Conservation (phyloP, 2,113 vertebrate species). For the Hippoglossus stenolepis region DNA sequence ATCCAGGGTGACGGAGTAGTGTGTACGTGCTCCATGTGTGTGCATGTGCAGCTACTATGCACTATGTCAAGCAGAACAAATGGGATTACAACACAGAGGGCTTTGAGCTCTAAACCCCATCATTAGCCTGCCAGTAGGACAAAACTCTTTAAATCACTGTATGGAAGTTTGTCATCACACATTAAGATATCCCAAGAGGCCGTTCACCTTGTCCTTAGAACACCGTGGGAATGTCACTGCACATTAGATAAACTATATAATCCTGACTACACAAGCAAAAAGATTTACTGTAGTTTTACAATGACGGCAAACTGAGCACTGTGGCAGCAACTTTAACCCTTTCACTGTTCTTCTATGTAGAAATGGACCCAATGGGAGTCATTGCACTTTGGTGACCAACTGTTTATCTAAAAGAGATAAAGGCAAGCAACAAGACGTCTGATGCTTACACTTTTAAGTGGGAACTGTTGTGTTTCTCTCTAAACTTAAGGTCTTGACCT, state of each 20-base stretch:
- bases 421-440: not conserved
- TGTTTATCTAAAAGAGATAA: no score
- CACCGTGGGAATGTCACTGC: not conserved
- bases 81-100: conserved; percentile 35
- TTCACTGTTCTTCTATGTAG: no score
- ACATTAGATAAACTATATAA: not conserved
- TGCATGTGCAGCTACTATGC: conserved; percentile 5
- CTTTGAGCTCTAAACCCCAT: not conserved
- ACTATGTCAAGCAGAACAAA: conserved; percentile 40
- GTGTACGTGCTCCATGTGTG: not conserved
- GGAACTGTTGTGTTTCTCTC: no score
- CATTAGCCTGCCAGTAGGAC: not conserved
- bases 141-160: conserved; percentile 8
- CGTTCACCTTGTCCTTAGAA: not conserved
- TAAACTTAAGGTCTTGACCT: no score
- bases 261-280: not conserved
- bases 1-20: conserved; percentile 14
- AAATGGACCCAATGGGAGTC: no score
- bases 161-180: conserved; percentile 6
- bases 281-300: not conserved
- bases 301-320: not conserved
- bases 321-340: no score
- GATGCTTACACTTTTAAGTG: not conserved
- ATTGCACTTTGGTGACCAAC: no score
- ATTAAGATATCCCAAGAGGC: not conserved